These are phyloP conservation scores for Melanotus villosus DNA, from an alignment of 2,888 invertebrate genomes.

Conservation along the genomic window DNA sequence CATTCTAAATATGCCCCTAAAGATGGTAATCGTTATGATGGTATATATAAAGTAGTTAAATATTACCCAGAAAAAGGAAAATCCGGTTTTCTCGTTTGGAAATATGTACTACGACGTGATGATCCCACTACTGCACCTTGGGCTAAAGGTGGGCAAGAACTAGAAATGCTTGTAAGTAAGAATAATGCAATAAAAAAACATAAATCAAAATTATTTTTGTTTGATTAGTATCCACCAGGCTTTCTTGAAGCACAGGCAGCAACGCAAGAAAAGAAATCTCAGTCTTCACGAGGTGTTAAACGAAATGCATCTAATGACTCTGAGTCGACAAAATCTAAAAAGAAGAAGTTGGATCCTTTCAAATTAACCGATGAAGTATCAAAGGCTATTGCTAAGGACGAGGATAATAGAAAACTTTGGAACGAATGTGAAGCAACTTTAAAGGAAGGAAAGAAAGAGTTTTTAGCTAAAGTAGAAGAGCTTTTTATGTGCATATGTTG, in stretches of 20 bases:
- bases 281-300: conserved; percentile 55
- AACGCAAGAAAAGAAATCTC: conserved; percentile 67
- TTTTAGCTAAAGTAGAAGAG: conserved; percentile 76
- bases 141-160: conserved; percentile 78
- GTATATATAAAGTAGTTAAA: conserved; percentile 88
- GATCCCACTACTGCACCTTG: conserved; percentile 86
- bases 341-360: conserved; percentile 49
- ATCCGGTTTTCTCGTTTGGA: conserved; percentile 86
- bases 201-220: background rate
- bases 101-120: conserved; percentile 82
- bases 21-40: conserved; percentile 86
- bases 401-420: conserved; percentile 78
- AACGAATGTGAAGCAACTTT: conserved; percentile 72
- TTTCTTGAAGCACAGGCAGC: conserved; percentile 77
- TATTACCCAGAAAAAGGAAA: conserved; percentile 85
- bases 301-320: conserved; percentile 39
- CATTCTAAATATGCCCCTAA: conserved; percentile 85
- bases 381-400: conserved; percentile 72
- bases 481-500: conserved; percentile 86
- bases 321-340: no score
- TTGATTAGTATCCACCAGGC: conserved; percentile 78
- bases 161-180: conserved; percentile 65
- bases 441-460: conserved; percentile 73
- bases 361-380: conserved; percentile 48
- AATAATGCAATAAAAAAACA: background rate